Evolutionary conservation across 2,888 invertebrate species (phyloP).

Genomic region (Allacma fusca): DNA sequence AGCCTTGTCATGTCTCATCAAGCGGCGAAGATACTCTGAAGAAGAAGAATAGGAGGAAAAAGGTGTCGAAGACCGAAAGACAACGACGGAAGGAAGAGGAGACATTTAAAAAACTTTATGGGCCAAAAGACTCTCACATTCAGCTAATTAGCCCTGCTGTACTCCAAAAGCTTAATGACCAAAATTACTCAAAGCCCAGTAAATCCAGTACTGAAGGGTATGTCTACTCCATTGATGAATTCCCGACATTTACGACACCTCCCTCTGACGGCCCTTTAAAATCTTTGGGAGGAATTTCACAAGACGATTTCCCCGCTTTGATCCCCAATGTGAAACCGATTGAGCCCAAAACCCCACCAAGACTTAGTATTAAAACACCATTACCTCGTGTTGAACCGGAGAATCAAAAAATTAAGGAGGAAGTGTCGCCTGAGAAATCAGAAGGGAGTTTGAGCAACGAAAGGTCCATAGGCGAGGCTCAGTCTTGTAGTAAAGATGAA

Average conservation of each 20-base stretch:
- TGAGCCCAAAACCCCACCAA: too few relatives aligned
- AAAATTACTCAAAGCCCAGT: not conserved
- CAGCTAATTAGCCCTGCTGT: conserved; percentile 49
- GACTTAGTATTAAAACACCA: too few relatives aligned
- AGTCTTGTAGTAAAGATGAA: not conserved
- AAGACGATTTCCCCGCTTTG: not conserved
- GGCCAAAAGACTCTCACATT: conserved; percentile 57
- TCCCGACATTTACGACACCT: not conserved
- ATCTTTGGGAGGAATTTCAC: not conserved
- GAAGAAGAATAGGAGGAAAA: conserved; percentile 51
- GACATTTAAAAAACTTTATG: conserved; percentile 49
- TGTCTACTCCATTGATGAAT: not conserved
- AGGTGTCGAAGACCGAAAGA: conserved; percentile 44
- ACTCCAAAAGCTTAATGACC: conserved; percentile 45
- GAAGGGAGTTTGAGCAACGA: too few relatives aligned
- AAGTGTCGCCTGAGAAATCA: too few relatives aligned
- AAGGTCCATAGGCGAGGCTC: not conserved
- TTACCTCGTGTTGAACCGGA: too few relatives aligned
- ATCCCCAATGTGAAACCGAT: too few relatives aligned
- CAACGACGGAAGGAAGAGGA: conserved; percentile 50
- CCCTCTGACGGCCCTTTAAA: not conserved
- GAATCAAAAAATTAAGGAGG: too few relatives aligned
- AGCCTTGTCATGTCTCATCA: too few relatives aligned
- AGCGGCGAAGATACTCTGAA: not conserved
- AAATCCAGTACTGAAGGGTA: not conserved